A percentile compares a stretch with the other conserved stretches of the same genome.
These are phyloP conservation scores for Petrocephalus sullivani DNA, from an alignment of 2,797 vertebrate genomes.

Conservation along the genomic window DNA sequence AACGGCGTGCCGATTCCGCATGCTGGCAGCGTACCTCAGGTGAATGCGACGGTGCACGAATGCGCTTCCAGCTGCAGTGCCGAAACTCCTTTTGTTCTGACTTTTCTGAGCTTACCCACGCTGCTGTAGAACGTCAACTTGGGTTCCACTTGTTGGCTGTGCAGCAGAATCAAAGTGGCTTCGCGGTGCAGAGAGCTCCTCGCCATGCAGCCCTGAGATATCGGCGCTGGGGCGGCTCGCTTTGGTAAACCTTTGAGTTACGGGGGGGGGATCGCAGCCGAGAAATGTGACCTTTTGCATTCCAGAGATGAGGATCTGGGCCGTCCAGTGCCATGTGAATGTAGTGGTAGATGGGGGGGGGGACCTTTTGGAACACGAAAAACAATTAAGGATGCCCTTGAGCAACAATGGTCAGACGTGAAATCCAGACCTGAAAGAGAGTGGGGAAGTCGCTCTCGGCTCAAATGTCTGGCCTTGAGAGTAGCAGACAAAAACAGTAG, in stretches of 20 bases:
- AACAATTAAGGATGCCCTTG: conserved; percentile 22
- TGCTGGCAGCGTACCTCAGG: not conserved
- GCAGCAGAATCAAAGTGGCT: not conserved
- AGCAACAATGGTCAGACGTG: not conserved
- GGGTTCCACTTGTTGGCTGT: not conserved
- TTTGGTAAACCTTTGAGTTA: conserved; percentile 38
- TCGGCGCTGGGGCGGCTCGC: conserved; percentile 23
- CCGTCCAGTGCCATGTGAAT: conserved; percentile 26
- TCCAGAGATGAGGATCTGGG: conserved; percentile 35
- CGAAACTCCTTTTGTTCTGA: not conserved
- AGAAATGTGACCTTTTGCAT: conserved; percentile 38
- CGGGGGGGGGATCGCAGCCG: conserved; percentile 28
- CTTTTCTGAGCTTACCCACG: not conserved
- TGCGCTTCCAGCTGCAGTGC: too few species aligned
- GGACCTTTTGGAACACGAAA: conserved; percentile 8
- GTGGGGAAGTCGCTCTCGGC: not conserved
- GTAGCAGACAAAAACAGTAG: not conserved
- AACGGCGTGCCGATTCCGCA: not conserved
- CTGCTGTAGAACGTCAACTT: not conserved
- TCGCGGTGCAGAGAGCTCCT: not conserved
- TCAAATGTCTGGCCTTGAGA: not conserved
- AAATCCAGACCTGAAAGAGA: conserved; percentile 23
- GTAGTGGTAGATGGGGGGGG: conserved; percentile 22
- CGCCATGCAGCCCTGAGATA: conserved; percentile 24
- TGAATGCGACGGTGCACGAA: not conserved